Base-by-base conservation (phyloP, 2,797 vertebrate species). In the Graptemys geographica region DNA sequence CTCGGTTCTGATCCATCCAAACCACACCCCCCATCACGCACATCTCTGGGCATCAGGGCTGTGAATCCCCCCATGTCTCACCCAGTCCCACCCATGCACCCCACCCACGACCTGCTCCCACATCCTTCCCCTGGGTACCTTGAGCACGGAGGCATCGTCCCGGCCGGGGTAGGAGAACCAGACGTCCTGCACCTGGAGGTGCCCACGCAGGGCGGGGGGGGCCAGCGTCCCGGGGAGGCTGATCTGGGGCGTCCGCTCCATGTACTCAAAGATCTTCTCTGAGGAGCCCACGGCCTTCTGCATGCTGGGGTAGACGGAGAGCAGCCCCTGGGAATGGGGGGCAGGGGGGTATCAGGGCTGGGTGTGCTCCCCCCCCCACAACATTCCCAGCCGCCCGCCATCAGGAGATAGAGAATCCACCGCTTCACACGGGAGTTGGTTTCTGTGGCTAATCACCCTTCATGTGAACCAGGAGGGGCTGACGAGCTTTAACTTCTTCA, bases 221-320 rank as follows among this genome's bases (percentile, higher is more conserved):
- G 95, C 95, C 94, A 99, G 84, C 0, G 81, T 96, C 31, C 99
- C 99, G 0, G 97, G 84, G 1, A 97, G 92, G 10, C 98, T 97
- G 55, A 97, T 65, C 12, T 95, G 52, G 47, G 99, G 98, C 76
- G 92, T 96, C 47, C 98, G 97, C 95, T 99, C 99, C 95, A 99
- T 93, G 94, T 99, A 99, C 84, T 99, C 98, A 89, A 99, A 99
- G 90, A 99, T 98, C 97, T 99, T 99, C 96, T 99, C 98, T 0
- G 99, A 99, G 28, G 98, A 98, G 25, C 99, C 99, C 2, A 99
- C 94, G 0, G 99, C 99, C 96, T 99, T 99, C 95, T 97, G 98
- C 79, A 99, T 97, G 7, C 72, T 95, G 4, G 99, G 99, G 79
- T 99, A 99, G 53, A 44, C 88, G 0, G 0, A 91, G 80, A 99